Evolutionary conservation across 2,888 invertebrate genomes (phyloP).

Genomic region (Lasioglossum oenotherae): DNA sequence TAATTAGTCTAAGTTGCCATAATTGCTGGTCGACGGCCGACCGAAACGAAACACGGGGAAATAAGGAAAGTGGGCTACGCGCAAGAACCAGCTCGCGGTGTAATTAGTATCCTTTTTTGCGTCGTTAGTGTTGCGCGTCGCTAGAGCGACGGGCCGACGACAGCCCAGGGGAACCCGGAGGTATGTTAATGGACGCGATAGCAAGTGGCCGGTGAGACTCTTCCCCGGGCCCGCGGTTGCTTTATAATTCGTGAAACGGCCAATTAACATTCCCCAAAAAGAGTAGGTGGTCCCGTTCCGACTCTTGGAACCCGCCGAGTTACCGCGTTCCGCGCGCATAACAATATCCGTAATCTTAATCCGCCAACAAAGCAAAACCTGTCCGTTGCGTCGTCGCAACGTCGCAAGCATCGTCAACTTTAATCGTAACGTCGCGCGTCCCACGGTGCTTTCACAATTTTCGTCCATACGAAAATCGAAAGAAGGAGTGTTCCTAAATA

Average conservation of each 20-base stretch:
- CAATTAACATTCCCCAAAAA: slow-evolving; percentile 80
- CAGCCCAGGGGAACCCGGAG: slow-evolving; percentile 62
- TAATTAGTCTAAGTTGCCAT: slow-evolving; percentile 53
- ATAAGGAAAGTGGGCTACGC: slow-evolving; percentile 63
- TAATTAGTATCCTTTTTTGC: slow-evolving; percentile 69
- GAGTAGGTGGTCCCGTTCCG: slow-evolving; percentile 64
- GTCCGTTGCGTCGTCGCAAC: not conserved
- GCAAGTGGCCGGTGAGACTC: slow-evolving; percentile 33
- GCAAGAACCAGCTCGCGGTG: slow-evolving; percentile 20
- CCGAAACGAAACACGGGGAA: slow-evolving; percentile 50
- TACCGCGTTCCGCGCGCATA: not conserved
- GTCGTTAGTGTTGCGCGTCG: slow-evolving; percentile 64
- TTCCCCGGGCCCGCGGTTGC: slow-evolving; percentile 27
- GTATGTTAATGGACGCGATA: slow-evolving; percentile 80
- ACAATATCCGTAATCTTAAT: slow-evolving; percentile 34
- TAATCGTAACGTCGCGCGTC: not conserved
- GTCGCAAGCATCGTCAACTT: not conserved
- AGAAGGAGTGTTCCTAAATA: too few relatives aligned
- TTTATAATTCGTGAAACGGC: slow-evolving; percentile 79
- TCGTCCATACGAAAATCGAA: too few relatives aligned
- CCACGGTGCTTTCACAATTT: not conserved
- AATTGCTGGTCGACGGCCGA: slow-evolving; percentile 39
- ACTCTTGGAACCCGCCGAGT: not conserved
- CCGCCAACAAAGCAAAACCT: not conserved
- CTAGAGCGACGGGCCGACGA: slow-evolving; percentile 64